Base-by-base conservation (phyloP, 2,888 invertebrate genomes). In the Phaonia tiefii region DNA sequence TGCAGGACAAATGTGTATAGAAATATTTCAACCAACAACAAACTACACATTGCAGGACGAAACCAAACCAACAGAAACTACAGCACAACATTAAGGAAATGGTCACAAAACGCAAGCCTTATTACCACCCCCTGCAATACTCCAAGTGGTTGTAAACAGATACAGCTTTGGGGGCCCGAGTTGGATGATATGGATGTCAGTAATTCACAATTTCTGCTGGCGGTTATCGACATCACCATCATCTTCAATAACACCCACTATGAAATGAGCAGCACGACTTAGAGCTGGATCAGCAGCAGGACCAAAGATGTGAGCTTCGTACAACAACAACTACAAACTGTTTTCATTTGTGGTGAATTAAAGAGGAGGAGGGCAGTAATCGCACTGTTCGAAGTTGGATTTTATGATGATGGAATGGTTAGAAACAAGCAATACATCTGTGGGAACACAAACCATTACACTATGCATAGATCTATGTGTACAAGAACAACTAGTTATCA, bases 151-250 rank as follows among this genome's bases (percentile, higher is more conserved):
- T 25, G 20, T 37, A 37, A 46, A 58, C 11, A 51, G 13, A 26
- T 37, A 31, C 3, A 39, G 37, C 44, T 37, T 15, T 26, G 51
- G 15, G 81, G 80, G 83, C n/a, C 17, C 17, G 17, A 20, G 26
- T 26, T 69, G 20, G 11, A n/a, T 56, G 22, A 31, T 66, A 58
- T 56, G 46, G 26, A 60, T 22, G 39, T 69, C 31, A 51, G 54
- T 70, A 80, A 74, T 80, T 80, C 65, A 76, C 70, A 69, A 75
- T 75, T 75, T 69, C 79, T 75, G 75, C 79, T 75, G 75, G 75
- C 54, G 71, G 72, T 75, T 75, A 79, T 75, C 63, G 75, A 70
- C 80, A 73, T 76, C 75, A 65, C 17, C 72, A 79, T 54, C 67
- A 67, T 49, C 39, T 17, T 20, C 39, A 37, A 13, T 39, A 67